Conservation (phyloP, 2,113 vertebrate genomes). For the Callopanchax toddi region DNA sequence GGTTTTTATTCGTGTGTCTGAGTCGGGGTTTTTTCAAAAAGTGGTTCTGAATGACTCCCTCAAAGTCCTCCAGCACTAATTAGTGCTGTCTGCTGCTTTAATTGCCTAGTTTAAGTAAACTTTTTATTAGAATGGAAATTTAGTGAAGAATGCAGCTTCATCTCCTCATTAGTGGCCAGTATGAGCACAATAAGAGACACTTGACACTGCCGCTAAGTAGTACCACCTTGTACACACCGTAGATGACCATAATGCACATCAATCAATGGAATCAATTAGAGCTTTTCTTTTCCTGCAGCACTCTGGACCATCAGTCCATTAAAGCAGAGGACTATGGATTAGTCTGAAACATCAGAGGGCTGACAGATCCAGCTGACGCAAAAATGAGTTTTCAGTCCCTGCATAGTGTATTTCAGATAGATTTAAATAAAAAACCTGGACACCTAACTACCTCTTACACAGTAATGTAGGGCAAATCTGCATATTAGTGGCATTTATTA, state of each 20-base stretch:
- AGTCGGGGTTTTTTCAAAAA: not conserved
- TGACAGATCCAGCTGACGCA: constrained; percentile 29
- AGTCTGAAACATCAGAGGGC: constrained; percentile 32
- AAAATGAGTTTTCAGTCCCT: constrained; percentile 34
- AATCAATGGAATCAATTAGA: constrained; percentile 63
- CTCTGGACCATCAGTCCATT: constrained; percentile 58
- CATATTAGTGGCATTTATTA: constrained; percentile 28
- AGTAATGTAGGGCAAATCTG: constrained; percentile 33
- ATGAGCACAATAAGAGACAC: constrained; percentile 17
- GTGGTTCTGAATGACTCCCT: not conserved
- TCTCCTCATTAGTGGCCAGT: constrained; percentile 36
- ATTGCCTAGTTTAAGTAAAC: not conserved
- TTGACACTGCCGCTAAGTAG: constrained; percentile 48
- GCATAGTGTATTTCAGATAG: constrained; percentile 35
- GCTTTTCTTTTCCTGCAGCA: constrained; percentile 37
- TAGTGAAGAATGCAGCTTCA: not conserved
- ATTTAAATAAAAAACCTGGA: constrained; percentile 9
- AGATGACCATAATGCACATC: constrained; percentile 49
- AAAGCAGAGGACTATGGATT: constrained; percentile 65
- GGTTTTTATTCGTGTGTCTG: too few relatives aligned
- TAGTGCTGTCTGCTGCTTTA: not conserved
- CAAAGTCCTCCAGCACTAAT: not conserved
- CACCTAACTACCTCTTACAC: constrained; percentile 13
- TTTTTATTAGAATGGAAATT: not conserved
- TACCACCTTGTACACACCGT: constrained; percentile 6